phyloP scores from a whole-genome alignment of 2,113 vertebrate species.

The Sclerurus mexicanus region DNA sequence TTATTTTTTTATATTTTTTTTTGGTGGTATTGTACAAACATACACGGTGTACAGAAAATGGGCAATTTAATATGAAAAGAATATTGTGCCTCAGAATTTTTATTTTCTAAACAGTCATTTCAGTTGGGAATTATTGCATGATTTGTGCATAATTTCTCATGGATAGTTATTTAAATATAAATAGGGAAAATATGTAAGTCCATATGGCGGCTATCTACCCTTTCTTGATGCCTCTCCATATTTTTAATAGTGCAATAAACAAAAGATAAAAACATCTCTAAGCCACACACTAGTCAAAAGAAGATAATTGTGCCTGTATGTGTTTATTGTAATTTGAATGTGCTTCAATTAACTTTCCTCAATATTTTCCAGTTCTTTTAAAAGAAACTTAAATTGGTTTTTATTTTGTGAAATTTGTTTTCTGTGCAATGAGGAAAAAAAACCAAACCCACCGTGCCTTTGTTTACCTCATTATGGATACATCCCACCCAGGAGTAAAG shows the following conservation, averaged over 20 bases:
- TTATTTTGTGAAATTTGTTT: conserved; percentile 75
- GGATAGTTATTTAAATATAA: conserved; percentile 84
- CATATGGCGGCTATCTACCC: conserved; percentile 70
- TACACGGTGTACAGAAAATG: conserved; percentile 69
- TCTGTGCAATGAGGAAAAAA: conserved; percentile 51
- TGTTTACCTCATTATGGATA: conserved; percentile 75
- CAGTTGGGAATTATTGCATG: conserved; percentile 76
- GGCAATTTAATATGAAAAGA: conserved; percentile 82
- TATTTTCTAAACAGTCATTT: conserved; percentile 80
- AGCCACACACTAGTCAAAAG: conserved; percentile 73
- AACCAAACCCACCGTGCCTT: neutral
- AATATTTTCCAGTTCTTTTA: conserved; percentile 76
- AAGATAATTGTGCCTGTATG: conserved; percentile 74
- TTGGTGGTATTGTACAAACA: conserved; percentile 56
- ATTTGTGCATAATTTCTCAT: conserved; percentile 80
- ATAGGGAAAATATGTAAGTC: conserved; percentile 77
- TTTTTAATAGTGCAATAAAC: conserved; percentile 78
- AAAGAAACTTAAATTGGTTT: conserved; percentile 79
- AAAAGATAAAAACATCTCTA: conserved; percentile 78
- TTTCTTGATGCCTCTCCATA: conserved; percentile 68
- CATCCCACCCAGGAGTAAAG: conserved; percentile 31
- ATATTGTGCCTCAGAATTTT: conserved; percentile 70
- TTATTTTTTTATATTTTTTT: neutral
- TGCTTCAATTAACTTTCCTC: conserved; percentile 80
- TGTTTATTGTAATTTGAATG: conserved; percentile 78